phyloP scores from a whole-genome alignment of 2,113 vertebrate species.

The Hipposideros armiger region DNA sequence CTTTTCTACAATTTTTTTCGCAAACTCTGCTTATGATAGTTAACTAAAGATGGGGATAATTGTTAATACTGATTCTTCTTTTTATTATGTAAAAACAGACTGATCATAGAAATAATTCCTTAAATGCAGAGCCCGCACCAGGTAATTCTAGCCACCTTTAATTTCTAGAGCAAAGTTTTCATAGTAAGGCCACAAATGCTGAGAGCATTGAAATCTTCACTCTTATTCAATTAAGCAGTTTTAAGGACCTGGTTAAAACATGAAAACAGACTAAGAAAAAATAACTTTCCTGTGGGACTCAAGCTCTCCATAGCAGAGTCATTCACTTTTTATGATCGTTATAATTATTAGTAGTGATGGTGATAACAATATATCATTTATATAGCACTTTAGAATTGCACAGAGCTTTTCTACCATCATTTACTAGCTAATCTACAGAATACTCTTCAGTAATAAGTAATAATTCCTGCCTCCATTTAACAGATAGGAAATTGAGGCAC shows the following conservation, averaged over 20 bases:
- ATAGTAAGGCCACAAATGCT: background rate
- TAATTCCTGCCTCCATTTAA: constrained; percentile 74
- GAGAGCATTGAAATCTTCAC: background rate
- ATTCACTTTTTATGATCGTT: constrained; percentile 82
- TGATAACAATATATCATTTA: constrained; percentile 82
- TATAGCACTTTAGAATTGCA: constrained; percentile 79
- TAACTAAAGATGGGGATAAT: background rate
- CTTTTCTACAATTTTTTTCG: background rate
- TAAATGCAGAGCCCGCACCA: background rate
- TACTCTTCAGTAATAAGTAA: constrained; percentile 76
- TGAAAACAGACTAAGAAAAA: constrained; percentile 82
- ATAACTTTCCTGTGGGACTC: constrained; percentile 80
- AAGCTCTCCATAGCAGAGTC: constrained; percentile 77
- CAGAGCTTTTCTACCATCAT: constrained; percentile 73
- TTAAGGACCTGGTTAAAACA: constrained; percentile 76
- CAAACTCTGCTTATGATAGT: background rate
- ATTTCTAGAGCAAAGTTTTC: constrained; percentile 39
- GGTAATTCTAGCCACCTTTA: constrained; percentile 37
- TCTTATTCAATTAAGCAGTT: constrained; percentile 75
- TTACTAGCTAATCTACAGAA: constrained; percentile 81
- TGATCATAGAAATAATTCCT: background rate
- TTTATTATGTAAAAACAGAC: constrained; percentile 24
- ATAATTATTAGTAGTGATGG: constrained; percentile 83
- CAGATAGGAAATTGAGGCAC: constrained; percentile 76
- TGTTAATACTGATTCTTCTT: background rate